These are phyloP conservation scores for Melipona beecheii DNA, from an alignment of 2,888 invertebrate species.

Conservation along the genomic window DNA sequence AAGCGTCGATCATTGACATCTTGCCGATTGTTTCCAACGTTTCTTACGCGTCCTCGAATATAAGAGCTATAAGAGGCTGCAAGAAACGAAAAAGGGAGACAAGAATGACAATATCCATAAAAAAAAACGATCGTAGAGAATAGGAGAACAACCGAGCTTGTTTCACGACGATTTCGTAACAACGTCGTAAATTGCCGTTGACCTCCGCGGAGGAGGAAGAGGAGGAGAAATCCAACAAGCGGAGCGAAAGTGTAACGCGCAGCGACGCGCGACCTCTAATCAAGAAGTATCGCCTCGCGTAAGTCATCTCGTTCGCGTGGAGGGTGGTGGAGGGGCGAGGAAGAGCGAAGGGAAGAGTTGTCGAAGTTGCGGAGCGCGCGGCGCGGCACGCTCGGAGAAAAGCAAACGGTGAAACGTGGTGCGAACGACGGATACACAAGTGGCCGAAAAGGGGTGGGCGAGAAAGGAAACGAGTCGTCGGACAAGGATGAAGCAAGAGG, in stretches of 20 bases:
- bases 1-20: too few relatives aligned
- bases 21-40: neutral
- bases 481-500: constrained; percentile 9
- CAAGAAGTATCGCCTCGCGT: constrained; percentile 58
- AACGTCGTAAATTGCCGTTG: neutral
- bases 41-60: neutral
- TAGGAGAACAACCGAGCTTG: neutral
- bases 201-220: neutral
- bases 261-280: constrained; percentile 51
- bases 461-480: neutral
- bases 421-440: constrained; percentile 55
- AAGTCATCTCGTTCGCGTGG: constrained; percentile 59
- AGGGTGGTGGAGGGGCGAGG: neutral
- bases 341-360: constrained; percentile 6
- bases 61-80: too few relatives aligned
- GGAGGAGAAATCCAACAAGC: constrained; percentile 16
- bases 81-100: too few relatives aligned
- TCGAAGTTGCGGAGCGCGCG: constrained; percentile 46
- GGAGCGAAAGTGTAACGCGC: constrained; percentile 42
- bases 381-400: constrained; percentile 37
- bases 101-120: neutral
- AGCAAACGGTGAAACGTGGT: constrained; percentile 52
- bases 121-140: neutral
- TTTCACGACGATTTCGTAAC: constrained; percentile 18
- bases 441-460: constrained; percentile 29